Evolutionary conservation across 2,113 vertebrate species (phyloP).

Genomic region (Lynx canadensis): DNA sequence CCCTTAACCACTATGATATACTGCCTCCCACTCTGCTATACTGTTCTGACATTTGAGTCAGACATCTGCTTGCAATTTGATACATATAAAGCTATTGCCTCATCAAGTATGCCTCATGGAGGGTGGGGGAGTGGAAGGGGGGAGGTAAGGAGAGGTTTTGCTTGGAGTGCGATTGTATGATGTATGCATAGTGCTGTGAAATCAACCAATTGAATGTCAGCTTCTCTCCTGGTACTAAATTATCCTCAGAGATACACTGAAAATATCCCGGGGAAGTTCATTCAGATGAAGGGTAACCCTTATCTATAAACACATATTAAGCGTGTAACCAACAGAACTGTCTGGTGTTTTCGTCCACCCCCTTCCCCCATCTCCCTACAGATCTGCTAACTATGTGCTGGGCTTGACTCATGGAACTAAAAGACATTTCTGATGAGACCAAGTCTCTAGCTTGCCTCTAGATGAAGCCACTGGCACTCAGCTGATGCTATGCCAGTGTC

Average conservation of each 20-base stretch:
- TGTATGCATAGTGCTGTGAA: not conserved
- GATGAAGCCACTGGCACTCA: not conserved
- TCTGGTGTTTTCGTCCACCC: not conserved
- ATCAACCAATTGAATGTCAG: not conserved
- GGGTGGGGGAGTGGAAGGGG: not conserved
- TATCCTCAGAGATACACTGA: conserved; percentile 11
- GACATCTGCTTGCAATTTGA: conserved; percentile 60
- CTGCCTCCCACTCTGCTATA: not conserved
- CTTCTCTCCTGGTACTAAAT: not conserved
- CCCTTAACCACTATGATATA: not conserved
- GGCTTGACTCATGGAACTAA: conserved; percentile 36
- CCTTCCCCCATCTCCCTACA: not conserved
- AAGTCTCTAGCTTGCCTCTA: not conserved
- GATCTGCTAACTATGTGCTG: not conserved
- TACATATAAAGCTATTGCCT: conserved; percentile 52
- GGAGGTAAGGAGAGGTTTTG: not conserved
- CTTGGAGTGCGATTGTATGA: not conserved
- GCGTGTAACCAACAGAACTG: not conserved
- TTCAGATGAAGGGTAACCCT: not conserved
- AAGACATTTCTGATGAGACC: conserved; percentile 37
- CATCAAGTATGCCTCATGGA: conserved; percentile 19
- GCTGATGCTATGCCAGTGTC: not conserved
- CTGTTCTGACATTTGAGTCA: conserved; percentile 59
- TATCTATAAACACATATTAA: conserved; percentile 20
- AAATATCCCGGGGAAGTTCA: not conserved